Conservation (phyloP, 2,888 invertebrate species). For the Clepsis dumicolana region DNA sequence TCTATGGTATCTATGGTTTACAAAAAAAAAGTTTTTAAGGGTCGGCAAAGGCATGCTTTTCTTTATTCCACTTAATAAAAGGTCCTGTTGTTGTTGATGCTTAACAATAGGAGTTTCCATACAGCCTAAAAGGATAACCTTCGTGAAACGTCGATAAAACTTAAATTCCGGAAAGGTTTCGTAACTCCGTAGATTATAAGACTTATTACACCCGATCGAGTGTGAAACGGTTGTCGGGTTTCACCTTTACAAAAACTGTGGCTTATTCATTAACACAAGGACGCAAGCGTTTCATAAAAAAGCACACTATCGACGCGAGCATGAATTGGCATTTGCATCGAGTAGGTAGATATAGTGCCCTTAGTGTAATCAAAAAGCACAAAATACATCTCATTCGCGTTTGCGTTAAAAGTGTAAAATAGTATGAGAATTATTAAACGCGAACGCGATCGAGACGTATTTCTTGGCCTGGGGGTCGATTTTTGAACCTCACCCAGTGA, state of each 20-base stretch:
- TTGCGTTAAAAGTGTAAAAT: too few species aligned
- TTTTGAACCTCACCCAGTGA: too few species aligned
- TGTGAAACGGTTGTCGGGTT: conserved; percentile 67
- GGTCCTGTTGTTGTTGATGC: background rate
- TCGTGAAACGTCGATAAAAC: conserved; percentile 17
- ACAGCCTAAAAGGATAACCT: conserved; percentile 19
- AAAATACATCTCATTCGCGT: too few species aligned
- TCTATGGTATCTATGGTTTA: too few species aligned
- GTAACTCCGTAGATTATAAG: conserved; percentile 55
- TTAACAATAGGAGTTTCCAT: background rate
- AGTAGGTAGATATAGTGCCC: conserved; percentile 4
- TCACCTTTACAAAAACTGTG: conserved; percentile 58
- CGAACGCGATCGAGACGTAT: too few species aligned
- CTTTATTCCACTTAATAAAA: background rate
- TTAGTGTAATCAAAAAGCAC: too few species aligned
- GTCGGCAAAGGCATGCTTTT: background rate
- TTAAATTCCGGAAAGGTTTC: conserved; percentile 45
- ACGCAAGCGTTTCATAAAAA: conserved; percentile 46
- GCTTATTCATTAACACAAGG: conserved; percentile 64
- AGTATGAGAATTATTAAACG: too few species aligned
- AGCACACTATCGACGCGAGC: background rate
- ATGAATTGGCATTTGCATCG: conserved; percentile 4
- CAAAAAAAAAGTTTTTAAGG: background rate
- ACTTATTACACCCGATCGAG: conserved; percentile 61
- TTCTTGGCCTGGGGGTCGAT: too few species aligned